Evolutionary conservation across 2,797 vertebrate genomes (phyloP), one percentile per base, ranked within the genome.

Genomic region (Galagoides demidoff): DNA sequence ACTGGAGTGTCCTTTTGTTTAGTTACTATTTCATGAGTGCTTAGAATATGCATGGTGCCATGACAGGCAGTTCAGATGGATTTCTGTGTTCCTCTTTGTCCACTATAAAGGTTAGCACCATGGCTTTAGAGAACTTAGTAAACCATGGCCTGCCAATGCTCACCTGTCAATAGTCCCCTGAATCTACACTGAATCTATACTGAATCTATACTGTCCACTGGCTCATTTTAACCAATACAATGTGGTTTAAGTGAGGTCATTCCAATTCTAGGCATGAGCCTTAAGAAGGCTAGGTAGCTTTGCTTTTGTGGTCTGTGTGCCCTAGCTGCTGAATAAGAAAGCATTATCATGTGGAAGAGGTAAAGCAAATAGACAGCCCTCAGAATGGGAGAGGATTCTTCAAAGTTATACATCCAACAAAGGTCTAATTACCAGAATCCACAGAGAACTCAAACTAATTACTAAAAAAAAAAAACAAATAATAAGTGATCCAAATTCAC

Each of bases 101-200:
- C 19, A 13, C 66, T 70, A 39, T 23, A 22, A 17, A 37, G 27
- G 16, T 31, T 10, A 7, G 4, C n/a, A 22, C 9, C 12, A 9
- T 31, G 23, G 22, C 71, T 25, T 7, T 77, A 43, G 43, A 2
- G 71, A 79, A 39, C 39, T 11, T 0, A 7, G 39, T 37, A 37
- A 37, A 39, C 1, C 17, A 9, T 6, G 20, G 57, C 5, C 19
- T 5, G 11, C 0, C 2, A 17, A 31, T 20, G n/a, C n/a, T 0
- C 19, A 31, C 7, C 43, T 0, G 1, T 23, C 14, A 20, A 10
- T 37, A 7, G 3, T 14, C 8, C n/a, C 49, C 27, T 74, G n/a
- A n/a, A n/a, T n/a, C n/a, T n/a, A n/a, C n/a, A n/a, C n/a, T n/a
- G n/a, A n/a, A n/a, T 25, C 37, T n/a, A 20, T 19, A 11, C 34